Evolutionary conservation across 2,797 vertebrate genomes (phyloP).

Genomic region (Astyanax mexicanus): DNA sequence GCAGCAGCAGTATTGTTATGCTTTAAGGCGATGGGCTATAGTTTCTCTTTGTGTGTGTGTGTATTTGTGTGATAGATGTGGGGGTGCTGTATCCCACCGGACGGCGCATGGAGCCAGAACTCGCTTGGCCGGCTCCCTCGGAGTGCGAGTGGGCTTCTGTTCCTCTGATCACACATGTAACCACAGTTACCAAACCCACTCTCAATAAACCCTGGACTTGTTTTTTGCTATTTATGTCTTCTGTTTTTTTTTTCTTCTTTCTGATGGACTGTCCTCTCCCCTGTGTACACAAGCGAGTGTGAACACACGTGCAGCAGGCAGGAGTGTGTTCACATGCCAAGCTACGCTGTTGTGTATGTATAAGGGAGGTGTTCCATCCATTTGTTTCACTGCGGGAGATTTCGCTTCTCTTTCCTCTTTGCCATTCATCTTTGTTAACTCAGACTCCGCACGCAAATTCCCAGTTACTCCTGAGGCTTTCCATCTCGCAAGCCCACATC

Average conservation of each 20-base stretch:
- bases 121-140: conserved; percentile 38
- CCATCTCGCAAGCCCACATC: background rate
- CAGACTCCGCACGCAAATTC: background rate
- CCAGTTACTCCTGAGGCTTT: background rate
- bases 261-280: background rate
- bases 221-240: conserved; percentile 47
- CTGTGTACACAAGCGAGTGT: background rate
- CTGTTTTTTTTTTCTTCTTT: conserved; percentile 44
- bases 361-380: background rate
- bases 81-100: conserved; percentile 55
- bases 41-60: conserved; percentile 48
- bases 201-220: conserved; percentile 72
- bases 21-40: conserved; percentile 43
- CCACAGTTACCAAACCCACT: conserved; percentile 57
- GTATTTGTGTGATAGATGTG: conserved; percentile 56
- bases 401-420: background rate
- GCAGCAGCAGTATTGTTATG: conserved; percentile 29
- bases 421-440: background rate
- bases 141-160: conserved; percentile 64
- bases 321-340: background rate
- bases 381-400: background rate
- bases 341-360: no score
- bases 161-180: conserved; percentile 67
- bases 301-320: no score
- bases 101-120: conserved; percentile 36